Percentiles rank a stretch among this genome's conserved stretches.
Evolutionary conservation across 2,113 vertebrate genomes (phyloP).

Genomic region (Dascyllus trimaculatus): DNA sequence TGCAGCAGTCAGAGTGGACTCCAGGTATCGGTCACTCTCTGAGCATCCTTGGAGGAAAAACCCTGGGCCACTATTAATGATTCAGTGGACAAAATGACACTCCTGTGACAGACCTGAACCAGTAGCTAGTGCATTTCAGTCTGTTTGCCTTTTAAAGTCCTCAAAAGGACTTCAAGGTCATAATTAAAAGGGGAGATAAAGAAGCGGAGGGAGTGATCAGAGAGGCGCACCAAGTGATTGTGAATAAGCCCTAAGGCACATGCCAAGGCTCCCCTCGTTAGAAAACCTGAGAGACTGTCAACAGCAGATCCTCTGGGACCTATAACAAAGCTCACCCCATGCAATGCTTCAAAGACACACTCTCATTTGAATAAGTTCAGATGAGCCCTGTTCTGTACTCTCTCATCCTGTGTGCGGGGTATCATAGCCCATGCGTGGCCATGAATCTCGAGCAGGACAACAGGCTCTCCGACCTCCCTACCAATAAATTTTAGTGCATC

Average conservation of each 20-base stretch:
- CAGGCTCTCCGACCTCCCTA: constrained; percentile 54
- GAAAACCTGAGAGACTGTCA: constrained; percentile 78
- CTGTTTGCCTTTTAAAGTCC: constrained; percentile 76
- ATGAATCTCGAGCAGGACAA: constrained; percentile 65
- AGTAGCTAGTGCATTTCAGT: constrained; percentile 3
- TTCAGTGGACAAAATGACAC: constrained; percentile 34
- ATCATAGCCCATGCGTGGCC: constrained; percentile 44
- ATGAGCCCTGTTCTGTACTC: constrained; percentile 40
- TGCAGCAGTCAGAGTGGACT: constrained; percentile 4
- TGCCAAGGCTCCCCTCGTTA: constrained; percentile 81
- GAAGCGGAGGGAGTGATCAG: constrained; percentile 78
- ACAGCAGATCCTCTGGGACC: constrained; percentile 68
- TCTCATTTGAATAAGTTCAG: constrained; percentile 70
- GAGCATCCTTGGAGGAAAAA: constrained; percentile 26
- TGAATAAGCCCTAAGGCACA: constrained; percentile 81
- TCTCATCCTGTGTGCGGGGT: constrained; percentile 43
- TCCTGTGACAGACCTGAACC: neutral
- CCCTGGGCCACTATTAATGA: constrained; percentile 21
- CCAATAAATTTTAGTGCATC: constrained; percentile 66
- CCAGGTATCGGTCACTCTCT: constrained; percentile 28
- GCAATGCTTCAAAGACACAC: constrained; percentile 76
- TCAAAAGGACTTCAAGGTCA: constrained; percentile 77
- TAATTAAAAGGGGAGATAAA: constrained; percentile 61
- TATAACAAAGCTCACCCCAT: constrained; percentile 75
- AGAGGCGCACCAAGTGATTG: constrained; percentile 76